phyloP scores from a whole-genome alignment of 2,888 invertebrate genomes.

The Stenodema calcarata region DNA sequence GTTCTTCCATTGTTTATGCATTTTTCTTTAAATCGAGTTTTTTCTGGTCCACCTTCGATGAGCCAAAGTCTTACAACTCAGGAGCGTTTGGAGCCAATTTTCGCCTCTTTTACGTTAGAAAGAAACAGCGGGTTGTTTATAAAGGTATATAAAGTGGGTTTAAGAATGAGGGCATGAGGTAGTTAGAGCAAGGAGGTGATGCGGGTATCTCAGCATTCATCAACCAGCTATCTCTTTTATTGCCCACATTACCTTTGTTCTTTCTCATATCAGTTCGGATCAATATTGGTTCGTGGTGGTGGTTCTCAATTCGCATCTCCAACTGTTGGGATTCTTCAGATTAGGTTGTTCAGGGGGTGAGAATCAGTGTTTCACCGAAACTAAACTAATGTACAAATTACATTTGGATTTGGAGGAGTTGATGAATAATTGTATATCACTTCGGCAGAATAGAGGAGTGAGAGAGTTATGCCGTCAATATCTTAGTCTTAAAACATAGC shows the following conservation, averaged over 20 bases:
- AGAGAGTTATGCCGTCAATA: no score
- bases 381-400: no score
- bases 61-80: neutral
- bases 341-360: no score
- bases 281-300: constrained; percentile 8
- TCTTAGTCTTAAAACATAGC: no score
- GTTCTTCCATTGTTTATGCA: no score
- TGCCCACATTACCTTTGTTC: constrained; percentile 47
- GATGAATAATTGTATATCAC: no score
- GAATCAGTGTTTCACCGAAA: no score
- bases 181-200: constrained; percentile 32
- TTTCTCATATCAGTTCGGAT: constrained; percentile 21
- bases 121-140: constrained; percentile 16
- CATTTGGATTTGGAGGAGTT: no score
- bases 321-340: no score
- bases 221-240: constrained; percentile 40
- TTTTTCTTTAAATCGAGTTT: no score
- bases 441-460: no score
- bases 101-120: neutral
- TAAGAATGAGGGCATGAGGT: constrained; percentile 44
- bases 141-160: constrained; percentile 40
- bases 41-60: no score
- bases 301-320: neutral
- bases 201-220: constrained; percentile 46
- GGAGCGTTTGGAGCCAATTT: neutral